phyloP scores from a whole-genome alignment of 2,888 invertebrate species.

The Hirtodrosophila histrioides region DNA sequence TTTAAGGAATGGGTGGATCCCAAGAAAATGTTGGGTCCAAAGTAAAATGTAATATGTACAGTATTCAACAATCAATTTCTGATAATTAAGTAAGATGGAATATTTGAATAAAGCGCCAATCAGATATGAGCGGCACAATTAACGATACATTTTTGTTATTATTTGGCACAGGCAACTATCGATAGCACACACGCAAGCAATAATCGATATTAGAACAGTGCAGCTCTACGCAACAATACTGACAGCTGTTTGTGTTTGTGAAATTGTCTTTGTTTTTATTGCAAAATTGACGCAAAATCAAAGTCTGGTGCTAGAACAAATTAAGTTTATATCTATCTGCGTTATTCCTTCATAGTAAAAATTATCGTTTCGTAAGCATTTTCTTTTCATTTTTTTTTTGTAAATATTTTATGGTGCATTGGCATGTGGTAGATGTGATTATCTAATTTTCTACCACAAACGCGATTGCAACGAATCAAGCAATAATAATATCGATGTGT shows the following conservation, averaged over 20 bases:
- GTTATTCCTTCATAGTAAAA: constrained; percentile 4
- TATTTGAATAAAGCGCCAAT: constrained; percentile 8
- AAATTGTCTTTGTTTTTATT: constrained; percentile 54
- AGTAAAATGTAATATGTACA: constrained; percentile 84
- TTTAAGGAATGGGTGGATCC: constrained; percentile 96
- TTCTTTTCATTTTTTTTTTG: background rate
- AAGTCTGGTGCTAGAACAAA: constrained; percentile 19
- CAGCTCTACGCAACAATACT: constrained; percentile 28
- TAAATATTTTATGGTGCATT: background rate
- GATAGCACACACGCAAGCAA: background rate
- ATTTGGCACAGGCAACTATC: background rate
- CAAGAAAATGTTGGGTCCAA: constrained; percentile 95
- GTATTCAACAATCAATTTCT: background rate
- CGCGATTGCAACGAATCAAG: constrained; percentile 1
- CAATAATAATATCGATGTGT: constrained; percentile 43
- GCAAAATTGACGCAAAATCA: constrained; percentile 21
- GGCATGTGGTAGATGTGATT: constrained; percentile 33
- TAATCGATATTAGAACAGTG: background rate
- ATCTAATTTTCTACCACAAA: constrained; percentile 42
- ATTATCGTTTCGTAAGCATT: constrained; percentile 5
- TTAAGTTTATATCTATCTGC: constrained; percentile 12
- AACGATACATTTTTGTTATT: background rate
- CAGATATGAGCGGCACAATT: background rate
- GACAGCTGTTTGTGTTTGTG: constrained; percentile 51
- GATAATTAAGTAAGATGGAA: background rate